phyloP scores from a whole-genome alignment of 2,113 vertebrate genomes.

The Crotalus viridis region DNA sequence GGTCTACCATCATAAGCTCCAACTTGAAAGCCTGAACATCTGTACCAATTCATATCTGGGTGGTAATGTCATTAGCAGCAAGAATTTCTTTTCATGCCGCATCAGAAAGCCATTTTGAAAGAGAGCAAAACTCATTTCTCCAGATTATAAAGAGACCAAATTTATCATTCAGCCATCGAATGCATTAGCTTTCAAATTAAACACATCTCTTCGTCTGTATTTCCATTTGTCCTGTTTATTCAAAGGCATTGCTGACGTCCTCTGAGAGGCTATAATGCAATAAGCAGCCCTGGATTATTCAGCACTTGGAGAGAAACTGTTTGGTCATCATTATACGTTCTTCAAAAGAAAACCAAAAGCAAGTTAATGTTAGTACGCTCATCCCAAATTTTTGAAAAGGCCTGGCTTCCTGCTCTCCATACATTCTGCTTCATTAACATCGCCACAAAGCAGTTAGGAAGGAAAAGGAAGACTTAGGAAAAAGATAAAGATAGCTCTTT shows the following conservation, averaged over 20 bases:
- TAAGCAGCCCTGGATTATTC: conserved; percentile 52
- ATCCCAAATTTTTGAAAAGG: conserved; percentile 44
- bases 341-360: conserved; percentile 41
- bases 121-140: conserved; percentile 37
- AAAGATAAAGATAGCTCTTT: conserved; percentile 17
- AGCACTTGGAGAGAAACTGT: conserved; percentile 45
- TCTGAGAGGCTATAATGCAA: conserved; percentile 49
- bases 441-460: conserved; percentile 13
- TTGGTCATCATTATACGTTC: conserved; percentile 28
- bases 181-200: conserved; percentile 3
- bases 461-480: background rate
- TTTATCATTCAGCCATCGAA: conserved; percentile 33
- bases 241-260: conserved; percentile 54
- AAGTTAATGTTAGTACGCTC: conserved; percentile 25
- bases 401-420: conserved; percentile 10
- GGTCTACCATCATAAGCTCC: background rate
- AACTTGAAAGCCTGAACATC: background rate
- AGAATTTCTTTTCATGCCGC: background rate
- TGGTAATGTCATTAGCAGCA: conserved; percentile 2
- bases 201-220: background rate
- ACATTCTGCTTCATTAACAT: conserved; percentile 16
- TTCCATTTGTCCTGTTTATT: conserved; percentile 47
- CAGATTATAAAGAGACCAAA: conserved; percentile 24
- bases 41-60: background rate
- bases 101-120: conserved; percentile 5